phyloP scores from a whole-genome alignment of 2,113 vertebrate genomes.

The Nestor notabilis region DNA sequence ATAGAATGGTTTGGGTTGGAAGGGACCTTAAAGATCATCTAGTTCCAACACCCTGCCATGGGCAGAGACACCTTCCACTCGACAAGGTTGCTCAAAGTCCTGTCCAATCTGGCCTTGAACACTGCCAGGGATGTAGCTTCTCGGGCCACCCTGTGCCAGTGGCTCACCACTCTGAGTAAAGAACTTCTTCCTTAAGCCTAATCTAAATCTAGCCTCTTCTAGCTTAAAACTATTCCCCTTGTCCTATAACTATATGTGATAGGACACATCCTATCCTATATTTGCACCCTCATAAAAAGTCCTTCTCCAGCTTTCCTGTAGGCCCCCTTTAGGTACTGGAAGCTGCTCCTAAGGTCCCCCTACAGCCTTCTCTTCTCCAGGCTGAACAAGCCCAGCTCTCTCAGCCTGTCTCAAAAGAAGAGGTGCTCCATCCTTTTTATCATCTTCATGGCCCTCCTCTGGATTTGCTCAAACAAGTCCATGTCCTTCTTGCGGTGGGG shows the following conservation, averaged over 20 bases:
- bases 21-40: not conserved
- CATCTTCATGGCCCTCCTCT: not conserved
- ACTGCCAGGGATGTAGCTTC: not conserved
- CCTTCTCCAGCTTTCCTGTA: not conserved
- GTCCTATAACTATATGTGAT: not conserved
- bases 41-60: rapidly evolving
- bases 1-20: not conserved
- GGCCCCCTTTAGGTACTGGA: not conserved
- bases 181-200: not conserved
- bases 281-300: not conserved
- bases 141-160: not conserved
- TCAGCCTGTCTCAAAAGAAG: not conserved
- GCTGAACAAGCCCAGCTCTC: not conserved
- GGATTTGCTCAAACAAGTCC: not conserved
- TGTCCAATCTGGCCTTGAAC: not conserved
- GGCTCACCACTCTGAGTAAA: not conserved
- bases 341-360: not conserved
- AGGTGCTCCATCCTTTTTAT: not conserved
- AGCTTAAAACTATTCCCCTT: not conserved
- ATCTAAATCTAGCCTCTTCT: not conserved
- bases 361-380: not conserved
- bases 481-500: not conserved
- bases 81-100: not conserved
- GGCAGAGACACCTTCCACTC: not conserved
- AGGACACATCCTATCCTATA: not conserved